A percentile compares a stretch with the other conserved stretches of the same genome.
These are phyloP conservation scores for Dinoponera quadriceps DNA, from an alignment of 1,140 invertebrate species.

Conservation along the genomic window DNA sequence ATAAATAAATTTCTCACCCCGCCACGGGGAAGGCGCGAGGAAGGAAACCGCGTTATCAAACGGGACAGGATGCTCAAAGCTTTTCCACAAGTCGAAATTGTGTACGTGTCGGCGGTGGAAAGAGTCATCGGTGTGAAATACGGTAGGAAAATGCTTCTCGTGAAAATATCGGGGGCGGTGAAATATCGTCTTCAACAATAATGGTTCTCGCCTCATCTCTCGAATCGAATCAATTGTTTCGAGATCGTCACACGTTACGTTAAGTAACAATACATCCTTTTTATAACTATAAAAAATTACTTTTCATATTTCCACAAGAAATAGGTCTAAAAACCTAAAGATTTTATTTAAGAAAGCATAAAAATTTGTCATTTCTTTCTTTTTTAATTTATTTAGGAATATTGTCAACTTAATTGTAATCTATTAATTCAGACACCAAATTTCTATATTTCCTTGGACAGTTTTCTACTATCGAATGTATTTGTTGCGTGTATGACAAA, in stretches of 20 bases:
- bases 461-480: too few species aligned
- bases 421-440: too few species aligned
- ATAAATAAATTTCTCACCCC: constrained; percentile 38
- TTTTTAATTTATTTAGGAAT: too few species aligned
- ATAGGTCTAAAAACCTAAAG: too few species aligned
- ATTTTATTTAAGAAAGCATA: too few species aligned
- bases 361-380: too few species aligned
- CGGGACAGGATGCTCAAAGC: not conserved
- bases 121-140: constrained; percentile 27
- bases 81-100: constrained; percentile 22
- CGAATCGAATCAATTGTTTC: not conserved
- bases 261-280: not conserved
- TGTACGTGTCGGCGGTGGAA: not conserved
- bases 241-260: not conserved
- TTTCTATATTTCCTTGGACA: too few species aligned
- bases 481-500: too few species aligned
- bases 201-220: not conserved
- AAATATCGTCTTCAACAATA: constrained; percentile 26
- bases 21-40: not conserved
- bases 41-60: constrained; percentile 30
- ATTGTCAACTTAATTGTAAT: too few species aligned
- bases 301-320: too few species aligned
- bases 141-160: constrained; percentile 19
- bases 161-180: not conserved
- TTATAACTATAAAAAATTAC: not conserved